Evolutionary conservation across 1,140 invertebrate genomes (phyloP).

Genomic region (Bursaphelenchus mucronatus): DNA sequence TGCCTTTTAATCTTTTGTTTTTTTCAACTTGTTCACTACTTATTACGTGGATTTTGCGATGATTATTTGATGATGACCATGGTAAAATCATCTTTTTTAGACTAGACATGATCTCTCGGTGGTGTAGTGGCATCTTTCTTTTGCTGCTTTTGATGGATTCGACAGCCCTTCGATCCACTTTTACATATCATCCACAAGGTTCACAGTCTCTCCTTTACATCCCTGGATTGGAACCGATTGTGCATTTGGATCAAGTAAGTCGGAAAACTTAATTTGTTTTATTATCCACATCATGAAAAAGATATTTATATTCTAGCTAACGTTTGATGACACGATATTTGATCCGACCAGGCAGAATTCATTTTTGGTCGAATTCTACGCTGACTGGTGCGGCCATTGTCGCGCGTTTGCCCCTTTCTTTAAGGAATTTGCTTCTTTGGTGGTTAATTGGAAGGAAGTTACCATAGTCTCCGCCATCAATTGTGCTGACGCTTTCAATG

Average conservation of each 20-base stretch:
- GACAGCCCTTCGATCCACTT: constrained; percentile 34
- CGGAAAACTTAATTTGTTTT: constrained; percentile 14
- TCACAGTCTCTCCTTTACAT: constrained; percentile 55
- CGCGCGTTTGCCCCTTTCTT: constrained; percentile 58
- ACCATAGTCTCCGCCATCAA: constrained; percentile 52
- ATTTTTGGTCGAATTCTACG: constrained; percentile 61
- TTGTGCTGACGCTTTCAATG: constrained; percentile 58
- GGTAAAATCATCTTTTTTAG: too few relatives aligned
- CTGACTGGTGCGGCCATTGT: constrained; percentile 61
- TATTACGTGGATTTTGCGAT: too few relatives aligned
- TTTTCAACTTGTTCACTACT: too few relatives aligned
- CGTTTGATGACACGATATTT: constrained; percentile 58
- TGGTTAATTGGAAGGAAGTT: constrained; percentile 49
- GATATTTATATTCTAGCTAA: constrained; percentile 30
- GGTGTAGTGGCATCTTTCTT: too few relatives aligned
- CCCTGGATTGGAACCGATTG: constrained; percentile 56
- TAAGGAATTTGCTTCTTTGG: constrained; percentile 49
- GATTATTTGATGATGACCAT: too few relatives aligned
- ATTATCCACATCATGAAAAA: too few relatives aligned
- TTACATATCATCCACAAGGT: constrained; percentile 51
- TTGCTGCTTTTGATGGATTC: background rate
- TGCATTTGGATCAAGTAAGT: constrained; percentile 54
- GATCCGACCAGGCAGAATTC: constrained; percentile 40
- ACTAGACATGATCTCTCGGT: too few relatives aligned
- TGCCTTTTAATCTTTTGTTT: too few relatives aligned